Conservation (phyloP, 2,113 vertebrate species). For the Bos indicus region DNA sequence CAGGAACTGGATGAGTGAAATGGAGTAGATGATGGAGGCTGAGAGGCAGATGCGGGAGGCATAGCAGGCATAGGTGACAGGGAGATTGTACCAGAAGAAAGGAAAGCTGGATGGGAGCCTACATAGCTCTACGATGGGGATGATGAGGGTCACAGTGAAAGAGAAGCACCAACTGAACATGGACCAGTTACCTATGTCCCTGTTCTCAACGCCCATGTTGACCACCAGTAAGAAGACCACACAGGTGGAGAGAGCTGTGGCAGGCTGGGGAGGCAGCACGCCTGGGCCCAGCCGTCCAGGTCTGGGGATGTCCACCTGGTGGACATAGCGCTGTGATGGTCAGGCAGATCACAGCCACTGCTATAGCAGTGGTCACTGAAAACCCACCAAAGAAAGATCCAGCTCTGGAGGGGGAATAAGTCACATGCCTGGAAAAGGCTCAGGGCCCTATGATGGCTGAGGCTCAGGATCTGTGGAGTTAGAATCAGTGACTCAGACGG, state of each 20-base stretch:
- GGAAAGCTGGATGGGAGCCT: slow-evolving; percentile 72
- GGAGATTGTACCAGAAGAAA: background rate
- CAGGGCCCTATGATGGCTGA: background rate
- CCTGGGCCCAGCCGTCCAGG: background rate
- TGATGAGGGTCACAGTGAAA: background rate
- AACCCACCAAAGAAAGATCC: background rate
- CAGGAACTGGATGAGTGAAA: background rate
- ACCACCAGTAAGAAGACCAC: background rate
- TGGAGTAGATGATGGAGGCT: background rate
- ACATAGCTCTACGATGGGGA: background rate
- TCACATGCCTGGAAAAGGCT: background rate
- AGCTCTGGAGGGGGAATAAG: background rate
- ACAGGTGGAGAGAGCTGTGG: background rate
- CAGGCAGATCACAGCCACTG: background rate
- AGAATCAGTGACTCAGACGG: background rate
- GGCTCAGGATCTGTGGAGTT: background rate
- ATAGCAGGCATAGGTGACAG: background rate
- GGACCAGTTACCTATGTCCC: background rate
- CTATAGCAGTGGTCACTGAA: background rate
- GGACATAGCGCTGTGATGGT: rapidly evolving
- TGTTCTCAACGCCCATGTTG: background rate
- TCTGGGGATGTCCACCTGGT: background rate
- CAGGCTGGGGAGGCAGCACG: slow-evolving; percentile 65
- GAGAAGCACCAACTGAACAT: background rate
- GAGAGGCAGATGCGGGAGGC: rapidly evolving